Conservation (phyloP, 2,113 vertebrate genomes). For the Oxyruncus cristatus region DNA sequence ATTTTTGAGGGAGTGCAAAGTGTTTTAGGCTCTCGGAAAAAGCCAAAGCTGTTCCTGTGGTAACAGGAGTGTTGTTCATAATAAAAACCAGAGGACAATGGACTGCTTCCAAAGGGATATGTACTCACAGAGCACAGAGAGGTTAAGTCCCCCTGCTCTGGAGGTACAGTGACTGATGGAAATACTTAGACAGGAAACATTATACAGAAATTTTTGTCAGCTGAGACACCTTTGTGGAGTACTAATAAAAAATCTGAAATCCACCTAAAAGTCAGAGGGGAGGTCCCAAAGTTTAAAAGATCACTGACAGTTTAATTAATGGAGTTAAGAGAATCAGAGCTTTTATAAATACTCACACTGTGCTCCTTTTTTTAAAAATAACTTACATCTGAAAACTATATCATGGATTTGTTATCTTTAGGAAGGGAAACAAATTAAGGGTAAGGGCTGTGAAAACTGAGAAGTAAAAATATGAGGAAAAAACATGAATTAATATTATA, state of each 20-base stretch:
- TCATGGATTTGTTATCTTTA: not conserved
- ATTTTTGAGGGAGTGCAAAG: not conserved
- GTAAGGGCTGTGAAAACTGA: not conserved
- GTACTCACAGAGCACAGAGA: not conserved
- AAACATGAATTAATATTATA: not conserved
- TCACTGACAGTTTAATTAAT: not conserved
- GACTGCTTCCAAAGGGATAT: not conserved
- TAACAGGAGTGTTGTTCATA: not conserved
- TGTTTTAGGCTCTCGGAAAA: not conserved
- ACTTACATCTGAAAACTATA: not conserved
- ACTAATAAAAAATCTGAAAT: not conserved
- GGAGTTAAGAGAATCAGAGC: not conserved
- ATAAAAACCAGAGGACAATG: not conserved
- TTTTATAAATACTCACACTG: not conserved
- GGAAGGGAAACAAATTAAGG: not conserved
- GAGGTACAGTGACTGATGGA: not conserved
- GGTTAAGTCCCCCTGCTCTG: not conserved
- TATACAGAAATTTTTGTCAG: not conserved
- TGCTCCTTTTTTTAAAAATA: not conserved
- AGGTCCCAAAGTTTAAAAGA: not conserved
- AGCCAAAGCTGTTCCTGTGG: not conserved
- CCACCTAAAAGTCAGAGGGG: not conserved
- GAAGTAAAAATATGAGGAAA: not conserved
- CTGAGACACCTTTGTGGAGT: not conserved
- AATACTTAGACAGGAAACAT: not conserved